Evolutionary conservation across 1,140 invertebrate genomes (phyloP), one percentile per base, ranked within the genome.

Genomic region (Panagrolaimus sp.): DNA sequence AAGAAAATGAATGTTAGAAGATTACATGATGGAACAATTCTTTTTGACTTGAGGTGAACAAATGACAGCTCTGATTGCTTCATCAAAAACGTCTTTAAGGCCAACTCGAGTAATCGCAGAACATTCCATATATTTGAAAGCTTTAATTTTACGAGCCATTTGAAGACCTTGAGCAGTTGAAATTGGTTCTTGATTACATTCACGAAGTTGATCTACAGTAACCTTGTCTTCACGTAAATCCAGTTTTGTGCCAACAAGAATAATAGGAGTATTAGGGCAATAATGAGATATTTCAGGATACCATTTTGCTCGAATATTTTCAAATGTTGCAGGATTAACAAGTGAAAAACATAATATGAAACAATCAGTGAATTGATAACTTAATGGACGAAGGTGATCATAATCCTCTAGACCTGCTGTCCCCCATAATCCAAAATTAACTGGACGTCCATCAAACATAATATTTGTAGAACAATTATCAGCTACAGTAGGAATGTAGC

Each of bases 151-250:
- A 87, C 98, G 98, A 20, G 93, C 92, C 93, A 98, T 96, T 65
- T 93, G 89, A 77, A 97, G 87, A 73, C 95, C 96, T 89, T 96
- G 90, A 82, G 93, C 92, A 86, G 97, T 96, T 72, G 93, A 95
- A 79, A 98, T 95, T 31, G 96, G 95, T 43, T 91, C 89, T 62
- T 98, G 87, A 84, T 96, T 96, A 84, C 97, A 95, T 82, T 97
- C 93, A 85, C 93, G 92, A 45, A 98, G 86, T 86, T 95, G 96
- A 79, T 98, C 95, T 75, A 98, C 91, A 25, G 96, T 98, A 78
- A 92, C 92, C 84, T 94, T 93, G 84, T 99, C 95, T 83, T 99
- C 96, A 80, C 96, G 89, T 63, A 99, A 87, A 88, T 99, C 96
- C 48, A 88, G 83, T 76, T 88, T 89, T 42, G 87, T 89, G 42